Evolutionary conservation across 2,797 vertebrate genomes (phyloP).

Genomic region (Gobionotothen gibberifrons): DNA sequence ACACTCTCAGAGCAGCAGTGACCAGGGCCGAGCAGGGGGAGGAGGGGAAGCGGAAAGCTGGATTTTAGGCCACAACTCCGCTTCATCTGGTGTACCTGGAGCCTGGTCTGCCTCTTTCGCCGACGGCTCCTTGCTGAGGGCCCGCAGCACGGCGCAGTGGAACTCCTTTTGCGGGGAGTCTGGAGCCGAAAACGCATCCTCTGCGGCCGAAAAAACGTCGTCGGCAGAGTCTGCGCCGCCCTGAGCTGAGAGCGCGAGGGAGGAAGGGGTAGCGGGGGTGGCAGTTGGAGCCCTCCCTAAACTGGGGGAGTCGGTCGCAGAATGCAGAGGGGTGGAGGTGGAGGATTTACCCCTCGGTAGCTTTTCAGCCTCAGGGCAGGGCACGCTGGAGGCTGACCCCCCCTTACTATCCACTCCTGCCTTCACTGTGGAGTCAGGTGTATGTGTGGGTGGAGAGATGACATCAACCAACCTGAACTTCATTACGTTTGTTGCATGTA

Average conservation of each 20-base stretch:
- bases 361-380: conserved; percentile 41
- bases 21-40: conserved; percentile 60
- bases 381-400: conserved; percentile 41
- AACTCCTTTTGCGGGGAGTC: conserved; percentile 87
- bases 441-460: conserved; percentile 59
- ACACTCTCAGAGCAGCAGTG: conserved; percentile 51
- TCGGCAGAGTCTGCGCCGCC: conserved; percentile 41
- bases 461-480: conserved; percentile 64
- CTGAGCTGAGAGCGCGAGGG: conserved; percentile 27
- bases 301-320: conserved; percentile 38
- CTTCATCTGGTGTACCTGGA: conserved; percentile 84
- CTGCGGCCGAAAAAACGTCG: conserved; percentile 57
- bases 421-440: conserved; percentile 59
- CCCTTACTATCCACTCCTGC: conserved; percentile 36
- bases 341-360: conserved; percentile 25
- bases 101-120: conserved; percentile 66
- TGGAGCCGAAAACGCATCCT: conserved; percentile 41
- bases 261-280: conserved; percentile 33
- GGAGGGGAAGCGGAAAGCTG: conserved; percentile 58
- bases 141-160: conserved; percentile 86
- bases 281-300: conserved; percentile 42
- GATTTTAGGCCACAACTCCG: conserved; percentile 39
- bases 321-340: conserved; percentile 39
- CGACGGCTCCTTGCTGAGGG: conserved; percentile 81
- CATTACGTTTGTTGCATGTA: neutral